Evolutionary conservation across 2,113 vertebrate genomes (phyloP).

Genomic region (Etia nguti): DNA sequence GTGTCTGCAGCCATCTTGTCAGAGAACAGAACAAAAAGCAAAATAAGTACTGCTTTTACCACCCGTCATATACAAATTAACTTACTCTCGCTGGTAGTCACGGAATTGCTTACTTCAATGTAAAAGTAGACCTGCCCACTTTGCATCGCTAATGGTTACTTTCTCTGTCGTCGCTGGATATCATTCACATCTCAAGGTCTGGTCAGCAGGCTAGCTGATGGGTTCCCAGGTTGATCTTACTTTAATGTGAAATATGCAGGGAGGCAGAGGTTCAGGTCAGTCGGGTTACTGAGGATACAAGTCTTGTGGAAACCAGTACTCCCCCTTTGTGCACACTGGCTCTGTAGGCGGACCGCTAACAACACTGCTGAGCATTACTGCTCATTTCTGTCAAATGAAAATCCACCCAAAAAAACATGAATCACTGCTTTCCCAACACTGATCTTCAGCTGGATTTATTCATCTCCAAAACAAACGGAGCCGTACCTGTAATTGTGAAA

Average conservation of each 20-base stretch:
- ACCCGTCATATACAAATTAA: neutral
- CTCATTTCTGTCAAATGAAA: neutral
- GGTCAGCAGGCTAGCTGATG: neutral
- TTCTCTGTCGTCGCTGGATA: neutral
- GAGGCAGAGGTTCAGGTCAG: neutral
- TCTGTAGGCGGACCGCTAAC: neutral
- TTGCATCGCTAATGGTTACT: neutral
- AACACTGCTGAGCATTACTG: neutral
- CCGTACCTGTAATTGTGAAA: neutral
- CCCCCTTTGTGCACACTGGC: neutral
- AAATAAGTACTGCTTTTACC: neutral
- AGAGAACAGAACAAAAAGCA: neutral
- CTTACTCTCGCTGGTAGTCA: neutral
- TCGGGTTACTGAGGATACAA: neutral
- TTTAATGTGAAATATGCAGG: neutral
- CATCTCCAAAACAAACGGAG: neutral
- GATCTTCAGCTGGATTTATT: neutral
- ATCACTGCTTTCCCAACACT: neutral
- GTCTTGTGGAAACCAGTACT: neutral
- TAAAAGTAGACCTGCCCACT: neutral
- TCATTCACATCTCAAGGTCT: neutral
- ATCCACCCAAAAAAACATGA: slow-evolving; percentile 7
- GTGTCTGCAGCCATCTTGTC: neutral
- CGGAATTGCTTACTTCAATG: neutral
- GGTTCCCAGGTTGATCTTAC: neutral